These are phyloP conservation scores for Periophthalmodon schlosseri DNA, from an alignment of 2,113 vertebrate genomes.

Conservation along the genomic window DNA sequence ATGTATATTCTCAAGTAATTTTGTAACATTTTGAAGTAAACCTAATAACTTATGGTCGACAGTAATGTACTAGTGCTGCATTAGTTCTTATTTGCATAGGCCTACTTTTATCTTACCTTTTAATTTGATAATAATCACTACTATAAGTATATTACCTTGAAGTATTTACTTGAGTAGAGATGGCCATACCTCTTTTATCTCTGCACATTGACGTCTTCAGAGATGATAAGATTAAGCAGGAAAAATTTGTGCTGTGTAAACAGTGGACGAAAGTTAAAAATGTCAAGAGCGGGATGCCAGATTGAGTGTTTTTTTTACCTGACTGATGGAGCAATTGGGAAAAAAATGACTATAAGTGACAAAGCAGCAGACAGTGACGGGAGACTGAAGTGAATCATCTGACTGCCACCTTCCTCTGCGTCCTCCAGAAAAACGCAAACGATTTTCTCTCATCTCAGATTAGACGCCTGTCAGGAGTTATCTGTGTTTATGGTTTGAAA, in stretches of 20 bases:
- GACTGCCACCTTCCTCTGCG: conserved; percentile 32
- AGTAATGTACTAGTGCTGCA: no score
- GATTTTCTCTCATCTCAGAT: conserved; percentile 42
- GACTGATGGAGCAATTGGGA: conserved; percentile 47
- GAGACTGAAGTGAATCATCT: conserved; percentile 51
- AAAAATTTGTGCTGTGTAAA: conserved; percentile 28
- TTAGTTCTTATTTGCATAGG: no score
- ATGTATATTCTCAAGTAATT: background rate
- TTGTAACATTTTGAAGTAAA: background rate
- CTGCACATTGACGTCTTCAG: background rate
- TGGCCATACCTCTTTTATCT: background rate
- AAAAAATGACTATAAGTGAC: conserved; percentile 32
- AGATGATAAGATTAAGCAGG: background rate
- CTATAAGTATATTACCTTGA: no score
- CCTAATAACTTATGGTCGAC: no score
- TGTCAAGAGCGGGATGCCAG: conserved; percentile 50
- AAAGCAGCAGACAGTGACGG: conserved; percentile 43
- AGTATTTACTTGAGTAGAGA: background rate
- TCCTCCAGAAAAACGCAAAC: conserved; percentile 32
- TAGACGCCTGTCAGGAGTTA: conserved; percentile 18
- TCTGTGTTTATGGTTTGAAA: background rate
- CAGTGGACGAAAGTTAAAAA: conserved; percentile 37
- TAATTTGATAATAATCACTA: no score
- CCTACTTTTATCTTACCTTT: no score
- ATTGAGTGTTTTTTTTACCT: conserved; percentile 40